Evolutionary conservation across 2,113 vertebrate genomes (phyloP).

Genomic region (Syngnathus scovelli): DNA sequence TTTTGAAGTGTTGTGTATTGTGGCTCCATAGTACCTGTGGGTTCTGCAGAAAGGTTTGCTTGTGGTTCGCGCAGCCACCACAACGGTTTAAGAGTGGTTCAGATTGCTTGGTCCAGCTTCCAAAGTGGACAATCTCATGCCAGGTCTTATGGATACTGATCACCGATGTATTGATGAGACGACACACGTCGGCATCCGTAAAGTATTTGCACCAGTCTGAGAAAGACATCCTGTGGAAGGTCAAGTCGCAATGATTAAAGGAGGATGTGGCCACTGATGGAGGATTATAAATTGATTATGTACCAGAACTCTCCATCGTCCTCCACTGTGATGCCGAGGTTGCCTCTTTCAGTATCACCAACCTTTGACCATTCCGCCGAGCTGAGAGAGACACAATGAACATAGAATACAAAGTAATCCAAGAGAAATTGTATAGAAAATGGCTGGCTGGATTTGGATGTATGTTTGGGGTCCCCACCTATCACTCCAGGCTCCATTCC

Average conservation of each 20-base stretch:
- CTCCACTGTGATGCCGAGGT: constrained; percentile 78
- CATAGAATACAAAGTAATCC: too few species aligned
- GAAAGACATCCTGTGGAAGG: constrained; percentile 82
- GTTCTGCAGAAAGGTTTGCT: constrained; percentile 86
- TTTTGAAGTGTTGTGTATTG: background rate
- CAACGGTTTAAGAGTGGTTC: constrained; percentile 82
- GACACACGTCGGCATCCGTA: constrained; percentile 80
- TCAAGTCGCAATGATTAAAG: background rate
- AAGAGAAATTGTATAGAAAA: background rate
- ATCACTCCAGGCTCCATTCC: constrained; percentile 91
- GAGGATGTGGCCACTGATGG: background rate
- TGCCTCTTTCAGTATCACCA: constrained; percentile 73
- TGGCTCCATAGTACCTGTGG: constrained; percentile 77
- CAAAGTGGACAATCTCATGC: constrained; percentile 73
- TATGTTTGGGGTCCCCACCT: constrained; percentile 63
- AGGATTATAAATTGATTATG: constrained; percentile 17
- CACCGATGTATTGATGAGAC: constrained; percentile 82
- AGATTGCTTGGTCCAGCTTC: constrained; percentile 78
- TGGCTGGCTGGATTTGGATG: background rate
- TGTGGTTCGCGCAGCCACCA: constrained; percentile 88
- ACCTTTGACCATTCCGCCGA: constrained; percentile 91
- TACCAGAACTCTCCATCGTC: constrained; percentile 97
- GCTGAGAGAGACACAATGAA: constrained; percentile 50
- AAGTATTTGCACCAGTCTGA: constrained; percentile 89
- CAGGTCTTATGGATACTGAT: constrained; percentile 83